A percentile compares a stretch with the other conserved stretches of the same genome.
Conservation (phyloP, 2,888 invertebrate genomes). For the Ornithoptera priamus region DNA sequence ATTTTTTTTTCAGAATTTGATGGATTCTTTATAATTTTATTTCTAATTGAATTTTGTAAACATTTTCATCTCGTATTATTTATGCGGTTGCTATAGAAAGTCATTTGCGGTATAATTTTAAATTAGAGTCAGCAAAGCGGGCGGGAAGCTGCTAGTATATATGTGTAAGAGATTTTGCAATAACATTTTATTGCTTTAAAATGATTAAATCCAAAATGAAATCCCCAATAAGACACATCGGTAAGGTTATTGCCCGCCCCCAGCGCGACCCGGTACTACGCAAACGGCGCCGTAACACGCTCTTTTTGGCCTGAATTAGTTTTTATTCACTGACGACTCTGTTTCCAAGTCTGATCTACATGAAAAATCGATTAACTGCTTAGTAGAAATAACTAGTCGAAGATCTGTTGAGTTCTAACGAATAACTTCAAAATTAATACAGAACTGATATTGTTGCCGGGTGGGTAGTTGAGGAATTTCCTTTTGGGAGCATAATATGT, state of each 20-base stretch:
- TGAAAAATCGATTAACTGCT: conserved; percentile 33
- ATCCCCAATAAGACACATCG: background rate
- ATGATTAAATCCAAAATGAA: background rate
- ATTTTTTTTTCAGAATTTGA: no score
- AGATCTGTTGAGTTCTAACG: background rate
- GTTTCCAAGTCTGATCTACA: conserved; percentile 34
- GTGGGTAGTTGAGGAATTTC: no score
- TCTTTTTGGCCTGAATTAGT: conserved; percentile 36
- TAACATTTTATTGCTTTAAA: background rate
- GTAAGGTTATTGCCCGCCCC: conserved; percentile 8
- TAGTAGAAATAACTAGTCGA: background rate
- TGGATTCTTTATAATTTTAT: no score
- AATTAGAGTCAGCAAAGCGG: no score
- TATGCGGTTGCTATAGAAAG: no score
- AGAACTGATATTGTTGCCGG: no score
- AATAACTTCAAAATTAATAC: background rate
- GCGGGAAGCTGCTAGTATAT: no score
- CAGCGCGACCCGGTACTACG: background rate
- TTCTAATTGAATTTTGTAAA: no score
- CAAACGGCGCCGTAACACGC: conserved; percentile 35
- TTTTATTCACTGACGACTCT: conserved; percentile 34
- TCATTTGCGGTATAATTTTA: no score
- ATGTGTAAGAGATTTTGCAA: no score
- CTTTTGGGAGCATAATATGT: no score
- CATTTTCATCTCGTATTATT: no score